Percentiles rank a stretch among this genome's conserved stretches.
Evolutionary conservation across 53 echinoderm and acorn worm genomes (phyloP).

Genomic region (Actinopyga echinites): DNA sequence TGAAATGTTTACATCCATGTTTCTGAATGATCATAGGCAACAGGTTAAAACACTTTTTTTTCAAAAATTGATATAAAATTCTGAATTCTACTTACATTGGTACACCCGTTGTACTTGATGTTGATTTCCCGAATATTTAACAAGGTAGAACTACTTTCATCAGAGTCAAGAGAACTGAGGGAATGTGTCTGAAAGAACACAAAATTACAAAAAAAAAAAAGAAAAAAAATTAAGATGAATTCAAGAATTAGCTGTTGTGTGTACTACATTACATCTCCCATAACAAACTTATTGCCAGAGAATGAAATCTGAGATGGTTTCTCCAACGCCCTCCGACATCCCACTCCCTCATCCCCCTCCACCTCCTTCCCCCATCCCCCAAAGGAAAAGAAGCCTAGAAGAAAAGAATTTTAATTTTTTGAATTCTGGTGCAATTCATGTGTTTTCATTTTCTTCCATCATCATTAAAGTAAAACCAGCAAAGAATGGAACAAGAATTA

Average conservation of each 20-base stretch:
- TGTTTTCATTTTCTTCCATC: no score
- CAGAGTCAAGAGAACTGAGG: conserved; percentile 11
- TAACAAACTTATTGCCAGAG: not conserved
- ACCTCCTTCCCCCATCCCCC: no score
- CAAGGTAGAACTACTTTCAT: not conserved
- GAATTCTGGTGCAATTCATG: no score
- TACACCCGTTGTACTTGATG: conserved; percentile 8
- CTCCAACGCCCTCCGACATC: no score
- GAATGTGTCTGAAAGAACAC: not conserved
- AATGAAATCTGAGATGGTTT: not conserved
- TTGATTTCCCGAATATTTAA: conserved; percentile 20
- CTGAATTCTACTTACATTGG: conserved; percentile 23
- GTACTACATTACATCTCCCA: not conserved
- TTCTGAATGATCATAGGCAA: no score
- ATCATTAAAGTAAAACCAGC: no score
- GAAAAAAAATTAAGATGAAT: not conserved
- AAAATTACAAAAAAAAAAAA: not conserved
- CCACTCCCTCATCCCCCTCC: no score
- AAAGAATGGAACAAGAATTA: no score
- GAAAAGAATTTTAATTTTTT: no score
- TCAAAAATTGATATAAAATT: not conserved
- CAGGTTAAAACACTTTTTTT: conserved; percentile 21
- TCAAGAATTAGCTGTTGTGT: not conserved
- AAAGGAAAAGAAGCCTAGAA: no score
- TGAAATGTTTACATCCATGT: no score